Evolutionary conservation across 1,140 invertebrate species (phyloP), one percentile per base, ranked within the genome.

Genomic region (Achroia grisella): DNA sequence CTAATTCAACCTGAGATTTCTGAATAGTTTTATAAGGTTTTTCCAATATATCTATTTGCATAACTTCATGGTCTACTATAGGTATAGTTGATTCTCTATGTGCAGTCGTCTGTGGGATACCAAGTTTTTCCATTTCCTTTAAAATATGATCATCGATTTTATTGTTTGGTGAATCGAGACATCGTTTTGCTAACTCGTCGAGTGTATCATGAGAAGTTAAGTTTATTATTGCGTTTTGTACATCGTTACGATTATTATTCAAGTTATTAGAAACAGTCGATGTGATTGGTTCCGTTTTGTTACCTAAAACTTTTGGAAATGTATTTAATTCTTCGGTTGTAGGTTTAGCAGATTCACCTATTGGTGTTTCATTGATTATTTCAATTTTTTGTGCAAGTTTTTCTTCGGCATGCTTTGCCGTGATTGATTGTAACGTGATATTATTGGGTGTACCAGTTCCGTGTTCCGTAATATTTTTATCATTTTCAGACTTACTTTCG

Each of bases 331-430:
- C 63, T 39, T 74, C 62, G 13, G 56, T 36, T 39, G 59, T 52
- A 29, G 39, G 27, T 0, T 39, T 49, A n/a, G 43, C 43, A 37
- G 61, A 56, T 52, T 69, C 65, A 8, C 65, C 62, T 13, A 65
- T 14, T 17, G 56, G 53, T 1, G 49, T 51, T 45, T 79, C 72
- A 1, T 71, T 62, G 4, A 76, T 58, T 3, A 42, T 48, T 51
- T 79, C 72, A 1, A 76, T 12, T 45, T 66, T 76, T 32, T 76
- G 72, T 12, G 41, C 36, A 34, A 69, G 39, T 33, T 52, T 50
- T 15, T 71, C 66, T 31, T 63, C 59, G 30, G 58, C 35, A 30
- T 50, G 17, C 43, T 44, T 58, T n/a, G 45, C 54, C 29, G 62
- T 62, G 0, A 54, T 62, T 0, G 57, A 39, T 11, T 63, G 17